Evolutionary conservation across 2,113 vertebrate species (phyloP).

Genomic region (Ardeotis arabs): DNA sequence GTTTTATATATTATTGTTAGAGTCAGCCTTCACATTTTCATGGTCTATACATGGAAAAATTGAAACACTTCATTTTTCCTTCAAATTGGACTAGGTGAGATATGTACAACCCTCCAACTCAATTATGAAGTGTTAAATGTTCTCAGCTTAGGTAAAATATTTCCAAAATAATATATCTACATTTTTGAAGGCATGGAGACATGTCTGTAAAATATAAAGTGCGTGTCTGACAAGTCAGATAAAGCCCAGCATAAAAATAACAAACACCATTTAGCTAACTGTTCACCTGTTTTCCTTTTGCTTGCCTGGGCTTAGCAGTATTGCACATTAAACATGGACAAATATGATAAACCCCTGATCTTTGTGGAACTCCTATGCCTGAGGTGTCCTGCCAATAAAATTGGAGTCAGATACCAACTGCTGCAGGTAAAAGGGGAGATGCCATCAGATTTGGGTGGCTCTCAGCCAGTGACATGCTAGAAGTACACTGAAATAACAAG

Average conservation of each 20-base stretch:
- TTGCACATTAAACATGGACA: neutral
- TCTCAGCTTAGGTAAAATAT: conserved; percentile 32
- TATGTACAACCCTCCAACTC: neutral
- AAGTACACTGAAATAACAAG: neutral
- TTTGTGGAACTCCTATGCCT: neutral
- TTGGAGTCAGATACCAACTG: neutral
- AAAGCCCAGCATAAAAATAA: conserved; percentile 41
- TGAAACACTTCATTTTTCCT: conserved; percentile 22
- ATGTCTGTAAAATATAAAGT: conserved; percentile 4
- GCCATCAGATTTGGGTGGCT: neutral
- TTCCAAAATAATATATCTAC: neutral
- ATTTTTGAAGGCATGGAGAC: neutral
- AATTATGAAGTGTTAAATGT: conserved; percentile 1
- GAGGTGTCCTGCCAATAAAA: neutral
- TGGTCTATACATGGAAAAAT: neutral
- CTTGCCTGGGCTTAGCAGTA: neutral
- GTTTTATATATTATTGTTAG: neutral
- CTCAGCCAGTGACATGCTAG: neutral
- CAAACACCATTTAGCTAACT: neutral
- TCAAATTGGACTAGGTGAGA: conserved; percentile 27
- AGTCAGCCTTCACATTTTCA: neutral
- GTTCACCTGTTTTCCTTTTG: neutral
- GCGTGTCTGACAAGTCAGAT: neutral
- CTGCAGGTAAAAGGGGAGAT: neutral
- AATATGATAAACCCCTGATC: neutral